Percentiles rank a stretch among this genome's conserved stretches.
Conservation (phyloP, 37 sponge, comb jelly and placozoan genomes). For the Aphrocallistes beatrix region DNA sequence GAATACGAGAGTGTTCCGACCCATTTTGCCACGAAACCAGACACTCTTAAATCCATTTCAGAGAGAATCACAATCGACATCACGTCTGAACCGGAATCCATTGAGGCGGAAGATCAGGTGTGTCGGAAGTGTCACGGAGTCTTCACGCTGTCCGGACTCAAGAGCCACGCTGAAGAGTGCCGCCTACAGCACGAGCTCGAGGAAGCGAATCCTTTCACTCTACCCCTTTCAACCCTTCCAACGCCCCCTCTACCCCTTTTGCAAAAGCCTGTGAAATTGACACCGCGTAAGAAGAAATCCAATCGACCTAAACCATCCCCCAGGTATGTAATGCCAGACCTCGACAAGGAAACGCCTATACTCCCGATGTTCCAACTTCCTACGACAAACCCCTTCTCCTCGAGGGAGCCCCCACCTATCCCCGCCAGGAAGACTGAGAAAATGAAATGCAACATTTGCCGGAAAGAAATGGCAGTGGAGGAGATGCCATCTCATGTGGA, state of each 20-base stretch:
- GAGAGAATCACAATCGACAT: not conserved
- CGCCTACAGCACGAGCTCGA: too few species aligned
- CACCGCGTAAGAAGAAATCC: too few species aligned
- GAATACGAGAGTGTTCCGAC: not conserved
- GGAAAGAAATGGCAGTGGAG: conserved; percentile 29
- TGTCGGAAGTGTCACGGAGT: not conserved
- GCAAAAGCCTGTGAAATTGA: too few species aligned
- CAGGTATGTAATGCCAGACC: too few species aligned
- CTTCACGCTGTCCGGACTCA: not conserved
- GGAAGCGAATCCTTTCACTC: too few species aligned
- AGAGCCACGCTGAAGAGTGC: not conserved
- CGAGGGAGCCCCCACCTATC: not conserved
- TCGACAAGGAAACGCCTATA: too few species aligned
- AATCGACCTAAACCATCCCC: too few species aligned
- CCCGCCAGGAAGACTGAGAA: not conserved
- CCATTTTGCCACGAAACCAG: too few species aligned
- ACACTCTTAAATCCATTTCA: too few species aligned
- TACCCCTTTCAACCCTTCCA: too few species aligned
- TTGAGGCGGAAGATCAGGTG: not conserved
- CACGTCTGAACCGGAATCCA: not conserved
- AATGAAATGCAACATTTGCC: not conserved
- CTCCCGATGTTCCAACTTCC: too few species aligned
- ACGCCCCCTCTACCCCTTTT: too few species aligned
- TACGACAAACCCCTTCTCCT: not conserved
- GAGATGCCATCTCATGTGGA: conserved; percentile 25